A percentile compares a stretch with the other conserved stretches of the same genome.
Conservation (phyloP, 2,888 invertebrate species). For the Xestia c-nigrum region DNA sequence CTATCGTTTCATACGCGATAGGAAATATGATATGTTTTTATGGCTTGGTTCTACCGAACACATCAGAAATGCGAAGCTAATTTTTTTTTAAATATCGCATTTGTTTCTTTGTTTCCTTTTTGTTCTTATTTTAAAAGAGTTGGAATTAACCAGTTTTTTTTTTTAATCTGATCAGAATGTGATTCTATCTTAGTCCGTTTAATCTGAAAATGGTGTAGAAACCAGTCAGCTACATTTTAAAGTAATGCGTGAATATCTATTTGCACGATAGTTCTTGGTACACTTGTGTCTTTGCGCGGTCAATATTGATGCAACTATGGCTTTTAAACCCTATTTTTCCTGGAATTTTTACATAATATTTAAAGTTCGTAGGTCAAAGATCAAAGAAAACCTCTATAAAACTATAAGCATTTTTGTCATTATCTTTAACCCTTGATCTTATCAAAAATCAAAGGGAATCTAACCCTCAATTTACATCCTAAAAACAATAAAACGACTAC, state of each 20-base stretch:
- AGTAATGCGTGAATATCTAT: not conserved
- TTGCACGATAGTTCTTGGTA: too few relatives aligned
- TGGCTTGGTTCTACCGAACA: not conserved
- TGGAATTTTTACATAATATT: not conserved
- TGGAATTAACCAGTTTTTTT: not conserved
- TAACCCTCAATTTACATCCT: constrained; percentile 49
- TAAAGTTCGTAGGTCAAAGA: not conserved
- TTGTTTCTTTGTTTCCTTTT: not conserved
- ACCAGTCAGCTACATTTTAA: not conserved
- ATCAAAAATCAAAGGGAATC: constrained; percentile 47
- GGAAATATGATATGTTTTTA: constrained; percentile 60
- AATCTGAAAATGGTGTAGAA: not conserved
- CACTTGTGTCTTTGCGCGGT: not conserved
- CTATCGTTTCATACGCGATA: constrained; percentile 53
- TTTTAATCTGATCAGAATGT: not conserved
- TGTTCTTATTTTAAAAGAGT: too few relatives aligned
- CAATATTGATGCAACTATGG: not conserved
- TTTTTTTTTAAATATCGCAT: not conserved
- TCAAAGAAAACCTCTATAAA: constrained; percentile 19
- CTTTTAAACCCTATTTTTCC: not conserved
- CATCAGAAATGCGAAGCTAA: not conserved
- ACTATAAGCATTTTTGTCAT: constrained; percentile 23
- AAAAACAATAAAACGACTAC: constrained; percentile 56
- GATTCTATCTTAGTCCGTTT: not conserved
- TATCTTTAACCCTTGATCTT: constrained; percentile 23